Conservation (phyloP, 37 sponge, comb jelly and placozoan species). For the Halichondria panicea region DNA sequence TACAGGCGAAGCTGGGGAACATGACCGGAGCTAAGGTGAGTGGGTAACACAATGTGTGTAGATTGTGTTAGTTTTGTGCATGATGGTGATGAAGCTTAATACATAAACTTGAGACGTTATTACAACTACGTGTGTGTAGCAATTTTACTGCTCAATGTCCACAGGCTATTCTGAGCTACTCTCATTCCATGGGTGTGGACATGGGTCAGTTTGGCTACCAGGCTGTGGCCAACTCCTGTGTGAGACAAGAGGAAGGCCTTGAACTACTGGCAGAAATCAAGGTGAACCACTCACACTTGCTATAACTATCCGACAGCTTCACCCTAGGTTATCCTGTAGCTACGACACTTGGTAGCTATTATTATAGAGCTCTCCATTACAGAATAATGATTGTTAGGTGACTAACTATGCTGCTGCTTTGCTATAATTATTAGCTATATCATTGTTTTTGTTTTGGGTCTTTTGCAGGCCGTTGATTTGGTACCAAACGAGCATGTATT, state of each 20-base stretch:
- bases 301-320: no score
- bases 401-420: no score
- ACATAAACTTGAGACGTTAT: not conserved
- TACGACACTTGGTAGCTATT: not conserved
- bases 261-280: slow-evolving; percentile 39
- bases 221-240: slow-evolving; percentile 29
- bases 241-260: slow-evolving; percentile 15
- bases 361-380: not conserved
- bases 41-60: not conserved
- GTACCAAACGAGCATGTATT: slow-evolving; percentile 29
- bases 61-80: not conserved
- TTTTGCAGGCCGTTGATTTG: slow-evolving; percentile 9
- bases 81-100: not conserved
- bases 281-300: slow-evolving; percentile 20
- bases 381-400: no score
- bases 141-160: not conserved
- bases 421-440: no score
- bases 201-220: slow-evolving; percentile 33
- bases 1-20: slow-evolving; percentile 9
- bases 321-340: slow-evolving; percentile 4
- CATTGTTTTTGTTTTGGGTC: not conserved
- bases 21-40: slow-evolving; percentile 36
- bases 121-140: not conserved
- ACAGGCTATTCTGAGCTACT: slow-evolving; percentile 18
- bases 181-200: not conserved